These are phyloP conservation scores for Hippocampus comes DNA, from an alignment of 2,113 vertebrate genomes.

Conservation along the genomic window DNA sequence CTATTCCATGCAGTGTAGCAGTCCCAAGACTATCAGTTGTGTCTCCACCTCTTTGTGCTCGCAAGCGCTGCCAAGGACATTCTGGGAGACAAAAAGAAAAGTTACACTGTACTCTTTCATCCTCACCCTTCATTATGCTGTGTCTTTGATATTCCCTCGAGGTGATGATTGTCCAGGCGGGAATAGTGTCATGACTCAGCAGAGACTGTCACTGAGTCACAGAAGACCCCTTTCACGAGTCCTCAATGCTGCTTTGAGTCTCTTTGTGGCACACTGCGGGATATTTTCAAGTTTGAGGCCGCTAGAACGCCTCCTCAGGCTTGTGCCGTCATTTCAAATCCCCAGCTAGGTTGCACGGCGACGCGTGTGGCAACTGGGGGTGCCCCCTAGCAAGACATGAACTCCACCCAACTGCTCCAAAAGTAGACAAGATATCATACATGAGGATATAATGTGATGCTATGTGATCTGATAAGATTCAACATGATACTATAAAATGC, in stretches of 20 bases:
- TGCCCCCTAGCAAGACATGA: neutral
- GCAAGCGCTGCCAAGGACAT: slow-evolving; percentile 49
- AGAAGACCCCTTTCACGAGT: slow-evolving; percentile 1
- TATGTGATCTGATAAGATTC: neutral
- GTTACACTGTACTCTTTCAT: slow-evolving; percentile 9
- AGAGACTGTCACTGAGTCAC: slow-evolving; percentile 44
- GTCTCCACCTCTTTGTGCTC: slow-evolving; percentile 23
- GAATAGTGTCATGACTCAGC: slow-evolving; percentile 54
- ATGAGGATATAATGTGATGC: neutral
- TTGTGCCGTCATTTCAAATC: neutral
- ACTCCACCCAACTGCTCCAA: neutral
- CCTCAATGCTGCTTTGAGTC: slow-evolving; percentile 2
- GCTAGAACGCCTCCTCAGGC: neutral
- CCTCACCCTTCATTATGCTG: slow-evolving; percentile 20
- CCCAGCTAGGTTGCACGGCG: neutral
- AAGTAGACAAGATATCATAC: neutral
- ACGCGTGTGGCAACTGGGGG: neutral
- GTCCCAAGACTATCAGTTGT: slow-evolving; percentile 4
- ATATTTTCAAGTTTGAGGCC: neutral
- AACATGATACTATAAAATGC: neutral
- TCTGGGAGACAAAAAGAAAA: slow-evolving; percentile 22
- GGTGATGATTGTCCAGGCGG: slow-evolving; percentile 32
- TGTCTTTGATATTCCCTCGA: slow-evolving; percentile 17
- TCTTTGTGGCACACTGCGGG: neutral
- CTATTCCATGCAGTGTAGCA: neutral